Base-by-base conservation (phyloP, 2,113 vertebrate genomes). In the Ellobius talpinus region DNA sequence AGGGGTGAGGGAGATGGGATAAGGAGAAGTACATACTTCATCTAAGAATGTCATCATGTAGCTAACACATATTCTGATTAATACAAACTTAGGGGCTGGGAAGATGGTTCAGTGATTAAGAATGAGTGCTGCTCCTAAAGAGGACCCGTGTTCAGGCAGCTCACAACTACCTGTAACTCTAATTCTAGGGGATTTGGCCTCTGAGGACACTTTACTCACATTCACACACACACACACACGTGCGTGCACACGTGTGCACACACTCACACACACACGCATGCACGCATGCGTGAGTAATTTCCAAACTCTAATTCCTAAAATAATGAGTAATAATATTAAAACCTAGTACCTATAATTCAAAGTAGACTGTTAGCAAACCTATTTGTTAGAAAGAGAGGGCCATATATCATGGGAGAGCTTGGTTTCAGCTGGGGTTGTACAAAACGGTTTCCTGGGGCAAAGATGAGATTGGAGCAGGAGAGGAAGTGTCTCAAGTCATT, bases 271-370 rank as follows among this genome's bases (percentile, higher is more conserved):
- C 11, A n/a, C 3, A 39, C 19, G 3, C 7, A 7, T 7, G 1
- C 1, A 0, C 6, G 0, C 1, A 1, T 16, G 19, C 33, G 7
- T 1, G 5, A 58, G 5, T 29, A 39, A 17, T 24, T 61, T n/a
- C 24, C 29, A 61, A 61, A 58, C 9, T 2, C n/a, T 42, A 82
- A 17, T 61, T 16, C 23, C 79, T 61, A 17, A 82, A 72, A 76
- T 81, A 14, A 81, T 58, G 14, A 61, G 1, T 29, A 61, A 8
- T 24, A 61, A 17, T 39, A 61, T 29, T 82, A 42, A 39, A 61
- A 82, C 58, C 1, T 61, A 82, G 58, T 29, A 29, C 36, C 33
- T 87, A 6, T 50, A 93, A 50, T 88, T 93, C 74, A 92, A 87
- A 36, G 66, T 19, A 58, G 66, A 26, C 21, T 82, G 23, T 50